A percentile compares a stretch with the other conserved stretches of the same genome.
Evolutionary conservation across 2,113 vertebrate genomes (phyloP).

Genomic region (Hypocryptadius cinnamomeus): DNA sequence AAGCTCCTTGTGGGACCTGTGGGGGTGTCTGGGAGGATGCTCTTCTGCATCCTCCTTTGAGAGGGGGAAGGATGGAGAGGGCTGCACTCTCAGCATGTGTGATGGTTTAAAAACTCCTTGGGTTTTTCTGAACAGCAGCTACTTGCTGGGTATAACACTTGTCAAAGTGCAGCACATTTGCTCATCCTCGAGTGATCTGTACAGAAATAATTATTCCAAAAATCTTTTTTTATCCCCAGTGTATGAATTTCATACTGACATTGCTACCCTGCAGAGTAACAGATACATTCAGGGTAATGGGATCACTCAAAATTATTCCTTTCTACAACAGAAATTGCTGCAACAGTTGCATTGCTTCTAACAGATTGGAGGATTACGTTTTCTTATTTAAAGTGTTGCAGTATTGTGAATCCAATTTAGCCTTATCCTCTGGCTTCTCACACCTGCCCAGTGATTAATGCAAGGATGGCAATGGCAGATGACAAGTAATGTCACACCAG

Average conservation of each 20-base stretch:
- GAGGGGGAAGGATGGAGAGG: neutral
- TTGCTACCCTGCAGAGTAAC: neutral
- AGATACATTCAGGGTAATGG: neutral
- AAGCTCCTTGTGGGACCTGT: neutral
- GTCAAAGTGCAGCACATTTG: neutral
- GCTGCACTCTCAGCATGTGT: neutral
- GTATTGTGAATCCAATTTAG: neutral
- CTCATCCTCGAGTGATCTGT: neutral
- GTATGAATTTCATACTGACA: neutral
- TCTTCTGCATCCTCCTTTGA: neutral
- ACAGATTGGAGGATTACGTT: neutral
- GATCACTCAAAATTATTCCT: neutral
- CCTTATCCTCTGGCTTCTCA: neutral
- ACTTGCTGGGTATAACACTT: neutral
- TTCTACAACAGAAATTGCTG: neutral
- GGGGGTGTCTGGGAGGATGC: neutral
- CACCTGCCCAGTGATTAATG: fast-evolving
- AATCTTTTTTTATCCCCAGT: neutral
- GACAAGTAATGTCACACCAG: neutral
- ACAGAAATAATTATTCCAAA: neutral
- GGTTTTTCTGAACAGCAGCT: neutral
- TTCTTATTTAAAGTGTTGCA: neutral
- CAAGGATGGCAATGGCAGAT: neutral
- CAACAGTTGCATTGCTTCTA: neutral
- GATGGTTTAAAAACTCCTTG: neutral